These are phyloP conservation scores for Fregetta grallaria DNA, from an alignment of 2,113 vertebrate genomes.

Conservation along the genomic window DNA sequence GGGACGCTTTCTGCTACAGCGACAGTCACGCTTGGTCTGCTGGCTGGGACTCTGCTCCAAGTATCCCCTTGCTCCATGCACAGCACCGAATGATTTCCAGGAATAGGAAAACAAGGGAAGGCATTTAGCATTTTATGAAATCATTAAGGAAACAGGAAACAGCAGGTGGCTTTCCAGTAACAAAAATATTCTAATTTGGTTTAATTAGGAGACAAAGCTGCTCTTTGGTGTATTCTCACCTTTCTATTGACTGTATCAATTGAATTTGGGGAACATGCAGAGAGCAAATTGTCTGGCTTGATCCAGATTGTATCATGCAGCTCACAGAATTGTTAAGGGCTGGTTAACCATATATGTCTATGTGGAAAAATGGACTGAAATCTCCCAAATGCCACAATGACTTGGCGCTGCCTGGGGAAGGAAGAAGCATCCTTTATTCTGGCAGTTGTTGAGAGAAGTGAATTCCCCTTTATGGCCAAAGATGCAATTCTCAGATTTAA, in stretches of 20 bases:
- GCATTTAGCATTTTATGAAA: background rate
- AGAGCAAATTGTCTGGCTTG: background rate
- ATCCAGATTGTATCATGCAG: background rate
- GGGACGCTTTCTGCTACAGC: background rate
- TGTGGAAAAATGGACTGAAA: background rate
- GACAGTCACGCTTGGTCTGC: background rate
- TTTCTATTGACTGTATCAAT: background rate
- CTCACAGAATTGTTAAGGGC: background rate
- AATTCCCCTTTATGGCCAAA: background rate
- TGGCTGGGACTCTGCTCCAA: background rate
- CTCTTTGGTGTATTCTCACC: background rate
- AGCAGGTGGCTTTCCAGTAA: background rate
- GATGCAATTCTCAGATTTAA: too few species aligned
- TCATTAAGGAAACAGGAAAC: background rate
- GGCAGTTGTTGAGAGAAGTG: background rate
- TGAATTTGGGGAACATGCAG: background rate
- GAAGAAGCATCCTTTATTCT: background rate
- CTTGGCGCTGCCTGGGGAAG: background rate
- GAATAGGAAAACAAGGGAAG: background rate
- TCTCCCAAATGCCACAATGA: background rate
- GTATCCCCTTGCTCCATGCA: fast-evolving
- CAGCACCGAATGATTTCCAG: background rate
- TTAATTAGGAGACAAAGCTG: background rate
- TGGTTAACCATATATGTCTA: fast-evolving
- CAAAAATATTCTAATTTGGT: background rate